Evolutionary conservation across 2,888 invertebrate species (phyloP).

Genomic region (Pachliopta kotzebuea): DNA sequence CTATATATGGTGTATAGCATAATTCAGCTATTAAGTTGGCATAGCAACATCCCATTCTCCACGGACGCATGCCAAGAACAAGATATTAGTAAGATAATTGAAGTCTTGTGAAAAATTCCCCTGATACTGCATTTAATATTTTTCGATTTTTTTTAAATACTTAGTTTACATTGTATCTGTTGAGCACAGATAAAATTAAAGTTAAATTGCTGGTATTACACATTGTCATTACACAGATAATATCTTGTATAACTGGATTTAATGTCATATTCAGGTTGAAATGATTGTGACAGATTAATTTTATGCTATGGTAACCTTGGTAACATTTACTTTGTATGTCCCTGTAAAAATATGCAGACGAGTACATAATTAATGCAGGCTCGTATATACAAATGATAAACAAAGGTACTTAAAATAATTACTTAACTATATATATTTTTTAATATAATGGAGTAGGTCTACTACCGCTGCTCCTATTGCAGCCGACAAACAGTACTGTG

Average conservation of each 20-base stretch:
- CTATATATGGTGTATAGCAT: too few relatives aligned
- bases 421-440: not conserved
- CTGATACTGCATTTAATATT: not conserved
- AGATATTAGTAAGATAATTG: too few relatives aligned
- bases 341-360: not conserved
- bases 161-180: slow-evolving; percentile 28
- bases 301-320: slow-evolving; percentile 37
- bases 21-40: too few relatives aligned
- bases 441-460: too few relatives aligned
- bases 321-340: slow-evolving; percentile 5
- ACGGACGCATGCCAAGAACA: too few relatives aligned
- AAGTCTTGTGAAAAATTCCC: not conserved
- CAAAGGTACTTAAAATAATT: not conserved
- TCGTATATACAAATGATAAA: not conserved
- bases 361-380: not conserved
- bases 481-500: too few relatives aligned
- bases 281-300: slow-evolving; percentile 35
- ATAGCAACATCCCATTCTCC: too few relatives aligned
- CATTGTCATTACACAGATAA: slow-evolving; percentile 45
- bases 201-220: slow-evolving; percentile 31
- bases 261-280: slow-evolving; percentile 47
- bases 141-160: not conserved
- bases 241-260: slow-evolving; percentile 44
- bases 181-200: slow-evolving; percentile 32
- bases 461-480: too few relatives aligned